These are phyloP conservation scores for Venustoraphidia nigricollis DNA, from an alignment of 2,888 invertebrate genomes.

Conservation along the genomic window DNA sequence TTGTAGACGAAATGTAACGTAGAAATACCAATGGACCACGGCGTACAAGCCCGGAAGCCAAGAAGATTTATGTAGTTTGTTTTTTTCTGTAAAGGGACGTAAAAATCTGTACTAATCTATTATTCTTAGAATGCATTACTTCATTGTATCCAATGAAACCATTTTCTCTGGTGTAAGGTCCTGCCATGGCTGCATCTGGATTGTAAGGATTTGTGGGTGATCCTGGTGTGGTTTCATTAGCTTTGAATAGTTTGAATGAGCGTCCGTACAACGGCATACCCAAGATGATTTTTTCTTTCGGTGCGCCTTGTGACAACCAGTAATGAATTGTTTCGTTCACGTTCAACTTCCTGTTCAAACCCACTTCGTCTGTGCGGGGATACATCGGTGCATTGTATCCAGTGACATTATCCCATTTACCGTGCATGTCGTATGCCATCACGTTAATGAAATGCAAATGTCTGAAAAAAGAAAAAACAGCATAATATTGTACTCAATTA, in stretches of 20 bases:
- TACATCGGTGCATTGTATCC: conserved; percentile 55
- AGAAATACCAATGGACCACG: too few species aligned
- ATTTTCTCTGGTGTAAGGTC: conserved; percentile 43
- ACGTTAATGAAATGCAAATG: conserved; percentile 49
- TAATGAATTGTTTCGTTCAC: conserved; percentile 30
- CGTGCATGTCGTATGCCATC: conserved; percentile 63
- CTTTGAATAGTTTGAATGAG: conserved; percentile 40
- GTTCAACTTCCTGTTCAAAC: conserved; percentile 22
- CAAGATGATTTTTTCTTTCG: conserved; percentile 44
- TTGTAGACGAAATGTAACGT: too few species aligned
- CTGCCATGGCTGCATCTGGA: conserved; percentile 32
- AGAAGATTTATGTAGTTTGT: too few species aligned
- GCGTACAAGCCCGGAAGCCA: too few species aligned
- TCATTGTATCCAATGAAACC: conserved; percentile 64
- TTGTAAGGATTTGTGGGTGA: conserved; percentile 26
- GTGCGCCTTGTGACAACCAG: conserved; percentile 39
- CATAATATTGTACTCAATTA: too few species aligned
- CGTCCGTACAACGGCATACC: conserved; percentile 60
- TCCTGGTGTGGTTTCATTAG: conserved; percentile 30
- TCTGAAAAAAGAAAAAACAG: conserved; percentile 20
- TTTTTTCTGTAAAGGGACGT: too few species aligned
- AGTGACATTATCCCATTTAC: conserved; percentile 44
- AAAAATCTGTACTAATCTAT: too few species aligned
- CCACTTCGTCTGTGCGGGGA: conserved; percentile 26
- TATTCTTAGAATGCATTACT: conserved; percentile 20